Evolutionary conservation across 53 echinoderm and acorn worm species (phyloP).

Genomic region (Hippasteria phrygiana): DNA sequence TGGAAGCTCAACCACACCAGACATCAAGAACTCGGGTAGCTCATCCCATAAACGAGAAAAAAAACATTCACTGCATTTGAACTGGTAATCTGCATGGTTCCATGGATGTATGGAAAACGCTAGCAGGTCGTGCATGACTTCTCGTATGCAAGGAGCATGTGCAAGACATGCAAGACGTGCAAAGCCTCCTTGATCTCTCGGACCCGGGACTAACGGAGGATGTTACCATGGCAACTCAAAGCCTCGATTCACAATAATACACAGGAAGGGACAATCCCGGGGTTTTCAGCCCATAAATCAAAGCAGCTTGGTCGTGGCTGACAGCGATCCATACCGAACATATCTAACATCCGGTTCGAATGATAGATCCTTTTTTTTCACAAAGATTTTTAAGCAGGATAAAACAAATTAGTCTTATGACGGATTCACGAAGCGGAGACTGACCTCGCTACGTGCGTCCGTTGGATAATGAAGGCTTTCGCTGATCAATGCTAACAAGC

Average conservation of each 20-base stretch:
- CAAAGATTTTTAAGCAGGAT: too few relatives aligned
- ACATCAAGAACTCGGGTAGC: too few relatives aligned
- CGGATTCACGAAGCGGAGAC: not conserved
- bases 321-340: not conserved
- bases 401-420: not conserved
- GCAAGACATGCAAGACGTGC: conserved; percentile 6
- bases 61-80: too few relatives aligned
- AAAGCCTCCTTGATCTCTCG: not conserved
- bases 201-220: not conserved
- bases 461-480: not conserved
- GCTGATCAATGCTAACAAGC: not conserved
- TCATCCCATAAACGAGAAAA: too few relatives aligned
- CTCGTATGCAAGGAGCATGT: not conserved
- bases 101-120: too few relatives aligned
- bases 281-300: not conserved
- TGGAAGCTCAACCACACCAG: too few relatives aligned
- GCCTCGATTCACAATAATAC: conserved; percentile 14
- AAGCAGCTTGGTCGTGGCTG: not conserved
- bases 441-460: not conserved
- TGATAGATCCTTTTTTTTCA: not conserved
- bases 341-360: not conserved
- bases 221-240: conserved; percentile 28
- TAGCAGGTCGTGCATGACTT: not conserved
- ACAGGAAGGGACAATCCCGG: conserved; percentile 22
- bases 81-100: too few relatives aligned